Evolutionary conservation across 2,888 invertebrate species (phyloP), one percentile per base, ranked within the genome.

Genomic region (Ectobius pallidus): DNA sequence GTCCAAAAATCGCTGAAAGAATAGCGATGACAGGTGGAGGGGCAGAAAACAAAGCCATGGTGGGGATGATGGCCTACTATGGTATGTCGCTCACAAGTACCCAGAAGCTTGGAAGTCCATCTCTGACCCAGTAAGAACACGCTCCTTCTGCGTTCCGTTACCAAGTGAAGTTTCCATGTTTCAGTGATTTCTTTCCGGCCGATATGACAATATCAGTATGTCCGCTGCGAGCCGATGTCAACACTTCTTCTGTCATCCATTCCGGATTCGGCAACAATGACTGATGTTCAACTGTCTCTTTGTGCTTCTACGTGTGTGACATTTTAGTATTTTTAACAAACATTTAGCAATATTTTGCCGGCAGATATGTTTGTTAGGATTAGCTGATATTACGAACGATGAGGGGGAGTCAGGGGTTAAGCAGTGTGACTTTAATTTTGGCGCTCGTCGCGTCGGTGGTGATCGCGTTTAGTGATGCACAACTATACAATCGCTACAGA

Each of bases 51-150:
- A 52, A 52, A 52, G 25, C 52, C 20, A 11, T 14, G 52, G 52
- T 52, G 52, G 52, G 52, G 52, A 52, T 25, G 52, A 52, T 52
- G 52, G 52, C 52, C 52, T 52, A 52, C 52, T 52, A 52, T 52
- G 11, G 11, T 25, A 25, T 14, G 52, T 52, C 52, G 52, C 52
- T 52, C 22, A 52, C 25, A 25, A 25, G 52, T 3, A 16, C 20
- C n/a, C 52, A 52, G 52, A 18, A 22, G 22, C 11, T 22, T 11
- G 9, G 11, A 22, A 25, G 52, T 52, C 52, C 25, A 52, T 11
- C 52, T 25, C 25, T 52, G 52, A 52, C 52, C 52, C 22, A 52
- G 52, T 52, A 52, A 52, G 52, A 52, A 52, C 25, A 22, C 11
- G 25, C 52, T 25, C 9, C 46, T 18, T 7, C n/a, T n/a, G n/a